Evolutionary conservation across 2,888 invertebrate genomes (phyloP), one percentile per base, ranked within the genome.

Genomic region (Lissonota sp.): DNA sequence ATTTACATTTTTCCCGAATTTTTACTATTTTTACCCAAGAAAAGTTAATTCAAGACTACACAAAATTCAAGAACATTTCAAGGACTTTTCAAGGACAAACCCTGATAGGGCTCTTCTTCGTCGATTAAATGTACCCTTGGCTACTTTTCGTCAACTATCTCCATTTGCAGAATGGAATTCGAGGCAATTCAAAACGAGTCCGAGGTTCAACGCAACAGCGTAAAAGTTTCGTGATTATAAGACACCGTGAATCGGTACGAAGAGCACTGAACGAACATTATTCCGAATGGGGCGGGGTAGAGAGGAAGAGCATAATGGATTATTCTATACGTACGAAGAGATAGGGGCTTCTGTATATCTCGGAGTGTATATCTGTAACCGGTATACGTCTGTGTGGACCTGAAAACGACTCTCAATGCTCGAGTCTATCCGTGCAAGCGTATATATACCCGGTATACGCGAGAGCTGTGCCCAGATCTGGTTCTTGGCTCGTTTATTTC

Each of bases 401-500:
- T 53, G 53, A 53, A 53, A 49, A 73, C 62, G 73, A 64, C 64
- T 57, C 57, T 39, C 26, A 26, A 26, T 26, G 12, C 53, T n/a
- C 14, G 53, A 53, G 53, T 26, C 26, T 26, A 26, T 26, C 26
- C 51, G 39, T 39, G 10, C 62, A 63, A 63, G 62, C 8, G 51
- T 70, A 51, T 26, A 44, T 70, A 51, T 26, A 44, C 46, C 6
- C 5, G 14, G 58, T 49, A 16, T 51, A 10, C 51, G 57, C 63
- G 63, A 74, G 70, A 40, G 75, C 39, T 63, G 53, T 73, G 78
- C 73, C 72, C 74, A 82, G 84, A 84, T 84, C 84, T 84, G 80
- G 82, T 83, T 84, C 80, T 81, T 81, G 69, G 46, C 70, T 84
- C 82, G 73, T 83, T 83, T 82, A 83, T 80, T 82, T 70, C 69